A percentile compares a stretch with the other conserved stretches of the same genome.
phyloP scores from a whole-genome alignment of 1,140 invertebrate genomes.

The Papilio helenus region DNA sequence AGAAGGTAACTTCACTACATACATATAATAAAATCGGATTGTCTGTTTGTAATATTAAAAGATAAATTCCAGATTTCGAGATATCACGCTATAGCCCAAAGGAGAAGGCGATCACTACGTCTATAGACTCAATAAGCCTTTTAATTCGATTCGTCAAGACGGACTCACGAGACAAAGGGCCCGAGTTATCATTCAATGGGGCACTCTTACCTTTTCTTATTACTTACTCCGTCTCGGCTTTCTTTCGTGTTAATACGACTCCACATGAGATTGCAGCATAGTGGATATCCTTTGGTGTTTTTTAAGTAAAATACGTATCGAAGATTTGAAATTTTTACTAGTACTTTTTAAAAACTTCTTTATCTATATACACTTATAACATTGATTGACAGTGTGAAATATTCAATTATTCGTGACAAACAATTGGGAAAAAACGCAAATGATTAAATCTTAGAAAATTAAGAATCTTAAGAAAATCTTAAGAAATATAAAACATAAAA shows the following conservation, averaged over 20 bases:
- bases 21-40: no score
- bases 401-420: no score
- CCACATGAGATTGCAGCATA: slow-evolving; percentile 48
- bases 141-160: slow-evolving; percentile 83
- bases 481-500: no score
- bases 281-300: slow-evolving; percentile 29
- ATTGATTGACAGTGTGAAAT: no score
- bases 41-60: no score
- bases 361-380: not conserved
- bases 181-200: slow-evolving; percentile 82
- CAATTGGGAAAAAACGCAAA: no score
- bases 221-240: slow-evolving; percentile 77
- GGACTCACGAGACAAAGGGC: slow-evolving; percentile 77
- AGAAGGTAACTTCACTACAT: not conserved
- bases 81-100: no score
- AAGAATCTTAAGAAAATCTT: no score
- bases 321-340: not conserved
- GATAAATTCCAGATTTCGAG: no score
- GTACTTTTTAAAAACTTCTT: no score
- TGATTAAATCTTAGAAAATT: no score
- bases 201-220: slow-evolving; percentile 82
- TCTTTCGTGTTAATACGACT: slow-evolving; percentile 63
- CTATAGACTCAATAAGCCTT: slow-evolving; percentile 83
- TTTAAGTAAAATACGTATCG: not conserved
- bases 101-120: no score